phyloP scores from a whole-genome alignment of 2,113 vertebrate genomes.

The Dissostichus mawsoni region DNA sequence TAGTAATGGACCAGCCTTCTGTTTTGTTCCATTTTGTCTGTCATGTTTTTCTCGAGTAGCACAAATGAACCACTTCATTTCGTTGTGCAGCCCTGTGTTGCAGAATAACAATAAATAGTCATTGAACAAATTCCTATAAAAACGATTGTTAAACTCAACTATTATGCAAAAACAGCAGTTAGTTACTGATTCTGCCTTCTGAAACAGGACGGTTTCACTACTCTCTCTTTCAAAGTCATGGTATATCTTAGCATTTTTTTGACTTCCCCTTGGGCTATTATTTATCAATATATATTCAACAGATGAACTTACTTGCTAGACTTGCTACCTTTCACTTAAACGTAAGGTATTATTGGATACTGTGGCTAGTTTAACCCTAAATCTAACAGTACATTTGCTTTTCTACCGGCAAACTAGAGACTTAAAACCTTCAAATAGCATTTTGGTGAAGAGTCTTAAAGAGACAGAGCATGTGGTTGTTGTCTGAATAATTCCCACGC shows the following conservation, averaged over 20 bases:
- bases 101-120: no score
- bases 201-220: neutral
- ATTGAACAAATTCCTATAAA: neutral
- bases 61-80: no score
- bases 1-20: no score
- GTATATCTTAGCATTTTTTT: neutral
- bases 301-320: neutral
- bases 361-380: neutral
- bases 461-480: neutral
- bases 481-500: constrained; percentile 23
- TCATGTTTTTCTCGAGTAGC: no score
- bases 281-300: neutral
- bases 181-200: neutral
- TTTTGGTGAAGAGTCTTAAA: constrained; percentile 10
- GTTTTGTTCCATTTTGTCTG: no score
- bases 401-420: neutral
- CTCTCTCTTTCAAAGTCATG: neutral
- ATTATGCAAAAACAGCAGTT: neutral
- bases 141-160: neutral
- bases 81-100: no score
- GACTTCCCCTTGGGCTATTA: no score
- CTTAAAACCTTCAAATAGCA: neutral
- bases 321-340: neutral
- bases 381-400: neutral
- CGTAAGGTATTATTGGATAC: neutral